Percentiles rank a stretch among this genome's conserved stretches.
phyloP scores from a whole-genome alignment of 2,888 invertebrate genomes.

The Epinotia demarniana region DNA sequence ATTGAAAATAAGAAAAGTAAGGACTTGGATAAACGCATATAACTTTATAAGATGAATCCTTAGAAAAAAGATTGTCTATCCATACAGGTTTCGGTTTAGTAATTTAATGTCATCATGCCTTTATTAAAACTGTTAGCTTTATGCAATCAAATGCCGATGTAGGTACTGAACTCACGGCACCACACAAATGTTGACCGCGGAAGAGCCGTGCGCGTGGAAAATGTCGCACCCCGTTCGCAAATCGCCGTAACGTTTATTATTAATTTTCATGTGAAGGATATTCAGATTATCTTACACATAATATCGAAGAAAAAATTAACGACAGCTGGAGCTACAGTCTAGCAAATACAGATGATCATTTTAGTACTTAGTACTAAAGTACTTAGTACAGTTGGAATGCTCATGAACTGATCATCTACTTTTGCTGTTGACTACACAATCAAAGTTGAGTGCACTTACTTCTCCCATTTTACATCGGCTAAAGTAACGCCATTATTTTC shows the following conservation, averaged over 20 bases:
- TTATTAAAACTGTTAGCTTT: not conserved
- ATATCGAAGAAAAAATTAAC: not conserved
- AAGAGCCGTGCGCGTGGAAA: no score
- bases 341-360: no score
- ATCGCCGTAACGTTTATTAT: not conserved
- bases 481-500: slow-evolving; percentile 14
- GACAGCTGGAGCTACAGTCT: no score
- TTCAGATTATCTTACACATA: not conserved
- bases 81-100: not conserved
- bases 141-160: not conserved
- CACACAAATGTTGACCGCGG: no score
- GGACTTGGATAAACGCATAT: not conserved
- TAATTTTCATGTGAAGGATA: not conserved
- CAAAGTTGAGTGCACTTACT: not conserved
- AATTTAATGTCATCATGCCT: not conserved
- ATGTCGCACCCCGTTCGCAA: no score
- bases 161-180: not conserved
- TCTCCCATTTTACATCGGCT: slow-evolving; percentile 8
- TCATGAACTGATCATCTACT: no score
- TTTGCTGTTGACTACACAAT: not conserved
- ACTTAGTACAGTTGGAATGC: no score
- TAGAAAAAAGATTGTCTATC: not conserved
- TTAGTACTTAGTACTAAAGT: no score
- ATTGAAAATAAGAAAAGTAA: slow-evolving; percentile 6
- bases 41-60: not conserved